Base-by-base conservation (phyloP, 2,797 vertebrate species). In the Manis pentadactyla region DNA sequence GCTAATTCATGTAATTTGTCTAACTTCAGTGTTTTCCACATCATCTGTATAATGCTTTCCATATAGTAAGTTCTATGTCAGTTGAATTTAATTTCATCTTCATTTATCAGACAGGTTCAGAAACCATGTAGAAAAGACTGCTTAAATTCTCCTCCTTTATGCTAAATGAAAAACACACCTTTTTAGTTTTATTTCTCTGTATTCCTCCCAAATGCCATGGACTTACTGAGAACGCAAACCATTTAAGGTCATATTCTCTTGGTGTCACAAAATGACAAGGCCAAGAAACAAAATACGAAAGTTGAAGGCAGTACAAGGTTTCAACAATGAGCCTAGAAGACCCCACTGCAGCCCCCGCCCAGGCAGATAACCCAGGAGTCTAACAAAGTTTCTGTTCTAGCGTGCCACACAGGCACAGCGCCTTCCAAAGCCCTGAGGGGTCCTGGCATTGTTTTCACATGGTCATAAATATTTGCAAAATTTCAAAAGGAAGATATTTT, bases 191-290 rank as follows among this genome's bases (percentile, higher is more conserved):
- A n/a, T 39, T 82, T 93, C 42, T 61, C 61, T 73, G 9, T 46
- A 15, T 61, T 61, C 5, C 17, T 86, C 27, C 55, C 34, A 84
- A 83, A 73, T 69, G 27, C 51, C 34, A 49, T 34, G 63, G 39
- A 90, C 39, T 51, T 81, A 42, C 4, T 49, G 31, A 84, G 59
- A 90, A 93, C 49, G 11, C 14, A 86, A 93, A 89, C 10, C 71
- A 53, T 55, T 55, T 77, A 51, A 68, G 57, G 7, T 90, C 71
- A 15, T n/a, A 90, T 87, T 83, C 55, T 77, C n/a, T 49, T 17
- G 29, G 5, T 19, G 15, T 83, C 51, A 27, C 37, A 68, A 31
- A 86, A 59, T 11, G 18, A 77, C 23, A 53, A 13, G 13, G n/a
- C 31, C 27, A 55, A 49, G 25, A 79, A n/a, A 42, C n/a, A 6